Evolutionary conservation across 2,113 vertebrate species (phyloP).

Genomic region (Paramormyrops kingsleyae): DNA sequence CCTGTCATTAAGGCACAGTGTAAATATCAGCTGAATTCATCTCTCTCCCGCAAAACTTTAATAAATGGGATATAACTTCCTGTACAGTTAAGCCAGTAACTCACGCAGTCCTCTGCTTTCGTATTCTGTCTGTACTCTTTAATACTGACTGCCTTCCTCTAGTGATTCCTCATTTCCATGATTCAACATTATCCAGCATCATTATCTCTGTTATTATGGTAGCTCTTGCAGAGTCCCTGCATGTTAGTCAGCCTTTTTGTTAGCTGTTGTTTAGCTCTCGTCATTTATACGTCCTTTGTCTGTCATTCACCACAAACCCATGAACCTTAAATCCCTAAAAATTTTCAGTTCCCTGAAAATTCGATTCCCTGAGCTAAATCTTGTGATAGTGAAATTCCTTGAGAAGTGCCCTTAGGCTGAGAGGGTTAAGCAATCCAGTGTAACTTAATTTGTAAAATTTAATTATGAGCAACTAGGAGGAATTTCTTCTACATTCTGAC

Average conservation of each 20-base stretch:
- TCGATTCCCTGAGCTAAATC: background rate
- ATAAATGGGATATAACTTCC: background rate
- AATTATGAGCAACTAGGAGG: background rate
- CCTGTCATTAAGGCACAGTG: background rate
- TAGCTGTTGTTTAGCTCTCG: background rate
- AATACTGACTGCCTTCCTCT: background rate
- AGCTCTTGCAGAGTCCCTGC: background rate
- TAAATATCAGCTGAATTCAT: background rate
- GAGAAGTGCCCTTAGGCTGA: background rate
- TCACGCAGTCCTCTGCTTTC: background rate
- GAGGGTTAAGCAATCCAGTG: background rate
- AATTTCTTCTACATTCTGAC: background rate
- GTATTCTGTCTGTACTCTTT: background rate
- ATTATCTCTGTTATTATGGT: background rate
- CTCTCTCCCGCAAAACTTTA: background rate
- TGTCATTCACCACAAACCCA: background rate
- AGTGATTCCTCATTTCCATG: background rate
- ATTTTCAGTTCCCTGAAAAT: background rate
- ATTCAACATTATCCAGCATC: background rate
- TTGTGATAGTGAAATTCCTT: background rate
- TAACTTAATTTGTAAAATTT: background rate
- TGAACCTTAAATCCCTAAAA: background rate
- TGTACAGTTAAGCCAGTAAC: background rate
- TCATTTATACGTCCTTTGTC: background rate
- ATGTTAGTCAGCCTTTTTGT: background rate